A percentile compares a stretch with the other conserved stretches of the same genome.
Evolutionary conservation across 1,140 invertebrate species (phyloP).

Genomic region (Bactericera cockerelli): DNA sequence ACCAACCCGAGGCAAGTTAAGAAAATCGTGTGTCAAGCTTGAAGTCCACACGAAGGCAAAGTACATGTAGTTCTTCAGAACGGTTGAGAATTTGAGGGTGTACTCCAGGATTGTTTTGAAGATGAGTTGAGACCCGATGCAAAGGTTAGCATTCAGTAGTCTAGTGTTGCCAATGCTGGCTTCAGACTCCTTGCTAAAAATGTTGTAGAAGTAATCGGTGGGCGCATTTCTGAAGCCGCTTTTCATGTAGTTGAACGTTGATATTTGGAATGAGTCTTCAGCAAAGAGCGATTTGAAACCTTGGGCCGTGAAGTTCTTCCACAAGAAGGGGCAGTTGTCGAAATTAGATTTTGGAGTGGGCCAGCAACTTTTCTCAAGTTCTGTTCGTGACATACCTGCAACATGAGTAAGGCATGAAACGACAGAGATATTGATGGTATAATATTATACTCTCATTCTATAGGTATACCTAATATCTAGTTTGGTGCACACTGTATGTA

Average conservation of each 20-base stretch:
- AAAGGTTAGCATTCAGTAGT: conserved; percentile 35
- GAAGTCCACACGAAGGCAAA: conserved; percentile 36
- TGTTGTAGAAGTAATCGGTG: conserved; percentile 52
- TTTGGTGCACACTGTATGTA: too few relatives aligned
- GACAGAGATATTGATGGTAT: too few relatives aligned
- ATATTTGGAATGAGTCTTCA: conserved; percentile 58
- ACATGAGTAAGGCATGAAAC: too few relatives aligned
- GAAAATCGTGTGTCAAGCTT: conserved; percentile 34
- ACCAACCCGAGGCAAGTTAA: conserved; percentile 31
- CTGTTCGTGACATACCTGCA: conserved; percentile 33
- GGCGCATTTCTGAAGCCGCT: conserved; percentile 59
- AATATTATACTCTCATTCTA: too few relatives aligned
- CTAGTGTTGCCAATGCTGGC: conserved; percentile 33
- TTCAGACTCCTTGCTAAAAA: conserved; percentile 31
- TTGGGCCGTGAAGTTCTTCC: conserved; percentile 49
- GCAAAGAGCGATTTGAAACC: conserved; percentile 56
- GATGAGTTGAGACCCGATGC: conserved; percentile 32
- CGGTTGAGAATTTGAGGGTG: conserved; percentile 20
- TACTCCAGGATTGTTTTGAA: conserved; percentile 22
- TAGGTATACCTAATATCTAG: too few relatives aligned
- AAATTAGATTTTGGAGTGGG: conserved; percentile 33
- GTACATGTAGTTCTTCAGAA: conserved; percentile 21
- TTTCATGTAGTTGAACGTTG: conserved; percentile 67
- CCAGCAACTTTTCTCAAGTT: conserved; percentile 27
- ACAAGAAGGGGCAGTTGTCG: conserved; percentile 56